Evolutionary conservation across 2,113 vertebrate genomes (phyloP), one percentile per base, ranked within the genome.

Genomic region (Triplophysa rosa): DNA sequence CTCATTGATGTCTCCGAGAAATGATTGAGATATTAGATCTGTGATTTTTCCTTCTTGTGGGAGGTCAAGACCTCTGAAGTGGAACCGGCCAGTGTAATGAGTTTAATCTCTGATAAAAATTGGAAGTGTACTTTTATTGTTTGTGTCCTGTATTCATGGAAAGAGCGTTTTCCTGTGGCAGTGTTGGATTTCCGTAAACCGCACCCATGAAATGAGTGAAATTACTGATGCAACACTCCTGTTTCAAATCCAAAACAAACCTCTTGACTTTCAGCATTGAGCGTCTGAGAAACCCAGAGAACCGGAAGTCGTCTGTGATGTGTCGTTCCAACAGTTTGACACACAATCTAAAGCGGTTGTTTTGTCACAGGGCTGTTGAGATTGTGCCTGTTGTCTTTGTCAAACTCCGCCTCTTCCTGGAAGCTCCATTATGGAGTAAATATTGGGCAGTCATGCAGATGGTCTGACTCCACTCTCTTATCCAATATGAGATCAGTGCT

Each of bases 101-200:
- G 37, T 40, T 49, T 3, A 24, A 24, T 37, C 17, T 65, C 5
- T 52, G 61, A 42, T 21, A 23, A 52, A 58, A 23, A 16, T 67
- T 23, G 29, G 21, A 29, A 26, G 8, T 21, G 23, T 23, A 13
- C 59, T 33, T 56, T 21, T 19, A 3, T 5, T 26, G 2, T 61
- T 56, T 16, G 42, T 21, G n/a, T 16, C 12, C 21, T 0, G 19
- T 23, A 0, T 42, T 66, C 49, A 23, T 73, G 23, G 26, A 6
- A 12, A 54, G 47, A 49, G 24, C 26, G 9, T 74, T 49, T 75
- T 69, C 67, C 4, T 58, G n/a, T 71, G 26, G 59, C 67, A 62
- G 67, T 67, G 67, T 58, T 67, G 24, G 64, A 67, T 77, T 77
- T 83, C 78, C 62, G 3, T 80, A 23, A 77, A 67, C 73, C 79